phyloP scores from a whole-genome alignment of 2,113 vertebrate genomes.

The Catharus fuscescens region DNA sequence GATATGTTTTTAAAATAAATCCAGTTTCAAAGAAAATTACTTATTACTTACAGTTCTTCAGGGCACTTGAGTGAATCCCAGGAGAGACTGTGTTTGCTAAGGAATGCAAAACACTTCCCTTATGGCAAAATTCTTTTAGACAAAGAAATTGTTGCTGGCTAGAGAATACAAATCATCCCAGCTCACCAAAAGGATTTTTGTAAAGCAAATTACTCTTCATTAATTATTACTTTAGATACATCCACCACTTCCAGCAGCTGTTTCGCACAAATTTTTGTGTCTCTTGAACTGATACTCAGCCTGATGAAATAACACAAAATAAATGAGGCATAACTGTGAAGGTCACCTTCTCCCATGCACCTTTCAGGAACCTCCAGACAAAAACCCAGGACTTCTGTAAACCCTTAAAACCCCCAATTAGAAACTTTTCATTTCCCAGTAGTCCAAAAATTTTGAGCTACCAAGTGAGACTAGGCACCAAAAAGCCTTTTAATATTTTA shows the following conservation, averaged over 20 bases:
- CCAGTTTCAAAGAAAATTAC: neutral
- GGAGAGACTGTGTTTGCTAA: neutral
- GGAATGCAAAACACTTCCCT: conserved; percentile 32
- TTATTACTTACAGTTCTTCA: neutral
- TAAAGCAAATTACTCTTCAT: neutral
- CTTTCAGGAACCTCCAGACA: neutral
- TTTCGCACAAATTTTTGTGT: neutral
- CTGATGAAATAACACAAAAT: neutral
- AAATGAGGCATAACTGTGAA: neutral
- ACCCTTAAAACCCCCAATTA: neutral
- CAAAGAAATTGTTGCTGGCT: neutral
- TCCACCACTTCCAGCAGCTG: neutral
- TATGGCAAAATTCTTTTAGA: neutral
- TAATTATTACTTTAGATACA: neutral
- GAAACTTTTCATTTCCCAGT: neutral
- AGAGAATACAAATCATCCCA: neutral
- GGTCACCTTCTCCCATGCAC: neutral
- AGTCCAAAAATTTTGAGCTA: neutral
- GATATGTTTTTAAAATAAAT: neutral
- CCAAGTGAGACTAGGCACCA: neutral
- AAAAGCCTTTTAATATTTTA: neutral
- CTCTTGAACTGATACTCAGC: neutral
- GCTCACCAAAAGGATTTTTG: neutral
- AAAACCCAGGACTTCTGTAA: neutral
- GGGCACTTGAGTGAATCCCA: neutral